Evolutionary conservation across 1,140 invertebrate species (phyloP).

Genomic region (Caenorhabditis elegans): WBcel235 BX284602.5:6181001-6181500

Average conservation of each 20-base stretch:
- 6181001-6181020: too few species aligned
- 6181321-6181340: constrained; percentile 24
- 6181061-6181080: too few species aligned
- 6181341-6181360: neutral
- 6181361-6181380: neutral
- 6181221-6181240: constrained; percentile 2
- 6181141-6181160: too few species aligned
- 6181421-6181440: neutral
- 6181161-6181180: too few species aligned
- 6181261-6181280: neutral
- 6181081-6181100: too few species aligned
- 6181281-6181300: constrained; percentile 7
- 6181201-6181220: too few species aligned
- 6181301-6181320: neutral
- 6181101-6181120: too few species aligned
- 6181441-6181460: neutral
- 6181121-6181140: too few species aligned
- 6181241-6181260: neutral
- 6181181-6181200: too few species aligned
- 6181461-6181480: neutral
- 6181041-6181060: too few species aligned
- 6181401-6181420: neutral
- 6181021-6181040: too few species aligned
- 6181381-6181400: neutral
- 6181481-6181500: constrained; percentile 11